phyloP scores from a whole-genome alignment of 2,797 vertebrate species.

The Luscinia luscinia region DNA sequence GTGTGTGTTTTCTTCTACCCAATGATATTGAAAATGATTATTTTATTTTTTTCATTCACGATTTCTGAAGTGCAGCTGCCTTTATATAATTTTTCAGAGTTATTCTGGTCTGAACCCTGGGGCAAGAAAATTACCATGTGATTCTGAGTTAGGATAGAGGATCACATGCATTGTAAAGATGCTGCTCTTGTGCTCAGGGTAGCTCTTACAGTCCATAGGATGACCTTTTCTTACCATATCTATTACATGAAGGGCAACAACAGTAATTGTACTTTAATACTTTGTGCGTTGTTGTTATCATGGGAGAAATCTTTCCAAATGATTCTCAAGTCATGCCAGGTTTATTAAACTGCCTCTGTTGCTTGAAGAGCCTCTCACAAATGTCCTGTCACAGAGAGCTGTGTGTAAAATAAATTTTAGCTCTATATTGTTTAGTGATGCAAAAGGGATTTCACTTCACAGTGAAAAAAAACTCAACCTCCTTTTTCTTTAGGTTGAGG shows the following conservation, averaged over 20 bases:
- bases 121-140: background rate
- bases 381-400: background rate
- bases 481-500: background rate
- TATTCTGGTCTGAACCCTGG: background rate
- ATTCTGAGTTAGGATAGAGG: background rate
- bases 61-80: background rate
- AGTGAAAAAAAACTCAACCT: background rate
- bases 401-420: background rate
- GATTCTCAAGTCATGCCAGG: background rate
- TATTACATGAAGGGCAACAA: background rate
- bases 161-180: rapidly evolving
- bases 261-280: background rate
- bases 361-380: background rate
- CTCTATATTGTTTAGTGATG: background rate
- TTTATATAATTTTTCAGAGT: background rate
- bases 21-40: background rate
- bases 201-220: background rate
- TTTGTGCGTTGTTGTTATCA: background rate
- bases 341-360: background rate
- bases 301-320: background rate
- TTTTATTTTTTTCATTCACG: background rate
- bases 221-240: background rate
- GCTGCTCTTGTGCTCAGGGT: background rate
- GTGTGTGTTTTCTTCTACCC: background rate
- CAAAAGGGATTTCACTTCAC: background rate